These are phyloP conservation scores for Odontamblyopus lacepedii DNA, from an alignment of 2,797 vertebrate species.

Conservation along the genomic window DNA sequence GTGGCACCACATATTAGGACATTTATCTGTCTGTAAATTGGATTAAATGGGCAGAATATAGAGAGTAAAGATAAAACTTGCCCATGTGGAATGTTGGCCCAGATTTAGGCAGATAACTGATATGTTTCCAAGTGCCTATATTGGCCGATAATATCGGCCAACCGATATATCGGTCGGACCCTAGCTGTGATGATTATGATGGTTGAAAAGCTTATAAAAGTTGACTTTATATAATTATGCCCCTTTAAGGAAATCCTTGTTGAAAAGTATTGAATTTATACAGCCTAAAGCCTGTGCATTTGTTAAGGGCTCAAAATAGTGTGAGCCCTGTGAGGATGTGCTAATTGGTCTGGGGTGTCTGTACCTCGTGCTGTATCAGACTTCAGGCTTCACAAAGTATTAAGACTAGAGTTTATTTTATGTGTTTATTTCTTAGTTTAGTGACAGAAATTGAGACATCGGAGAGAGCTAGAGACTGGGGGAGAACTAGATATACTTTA, in stretches of 20 bases:
- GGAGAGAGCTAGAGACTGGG: neutral
- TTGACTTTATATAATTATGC: too few relatives aligned
- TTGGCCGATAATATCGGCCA: too few relatives aligned
- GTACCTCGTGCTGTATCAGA: neutral
- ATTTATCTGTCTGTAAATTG: too few relatives aligned
- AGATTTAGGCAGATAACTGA: too few relatives aligned
- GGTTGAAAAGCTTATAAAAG: neutral
- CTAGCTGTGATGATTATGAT: too few relatives aligned
- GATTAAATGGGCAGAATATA: too few relatives aligned
- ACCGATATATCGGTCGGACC: too few relatives aligned
- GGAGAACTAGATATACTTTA: neutral
- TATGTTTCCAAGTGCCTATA: too few relatives aligned
- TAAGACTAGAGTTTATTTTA: neutral
- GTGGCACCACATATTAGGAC: too few relatives aligned
- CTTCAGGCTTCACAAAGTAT: neutral
- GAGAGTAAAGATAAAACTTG: too few relatives aligned
- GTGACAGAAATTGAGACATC: neutral
- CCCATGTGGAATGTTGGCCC: too few relatives aligned
- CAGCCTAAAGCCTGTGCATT: neutral
- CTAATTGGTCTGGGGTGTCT: slow-evolving; percentile 1
- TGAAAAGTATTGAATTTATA: neutral
- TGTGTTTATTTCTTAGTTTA: neutral
- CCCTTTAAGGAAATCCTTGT: neutral
- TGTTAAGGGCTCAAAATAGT: neutral
- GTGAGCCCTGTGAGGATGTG: slow-evolving; percentile 1